phyloP scores from a whole-genome alignment of 1,140 invertebrate genomes.

The Bombus huntii region DNA sequence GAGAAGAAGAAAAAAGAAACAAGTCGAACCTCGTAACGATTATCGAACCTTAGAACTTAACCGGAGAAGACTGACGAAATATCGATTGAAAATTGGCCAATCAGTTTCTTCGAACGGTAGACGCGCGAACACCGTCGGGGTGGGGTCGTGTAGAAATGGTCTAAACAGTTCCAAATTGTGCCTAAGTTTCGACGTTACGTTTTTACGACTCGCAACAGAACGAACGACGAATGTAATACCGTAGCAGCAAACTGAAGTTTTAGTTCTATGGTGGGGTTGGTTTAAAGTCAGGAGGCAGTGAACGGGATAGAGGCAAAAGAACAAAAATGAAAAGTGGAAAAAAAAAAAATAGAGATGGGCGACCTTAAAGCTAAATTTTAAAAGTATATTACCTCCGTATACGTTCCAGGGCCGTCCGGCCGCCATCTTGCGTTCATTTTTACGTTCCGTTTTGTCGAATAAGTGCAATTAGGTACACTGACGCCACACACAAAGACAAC shows the following conservation, averaged over 20 bases:
- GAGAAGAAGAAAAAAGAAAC: no score
- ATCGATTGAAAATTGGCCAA: not conserved
- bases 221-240: slow-evolving; percentile 59
- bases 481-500: slow-evolving; percentile 55
- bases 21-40: not conserved
- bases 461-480: slow-evolving; percentile 83
- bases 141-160: slow-evolving; percentile 70
- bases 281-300: not conserved
- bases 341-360: slow-evolving; percentile 19
- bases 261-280: slow-evolving; percentile 54
- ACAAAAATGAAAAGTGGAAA: slow-evolving; percentile 7
- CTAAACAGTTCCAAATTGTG: slow-evolving; percentile 83
- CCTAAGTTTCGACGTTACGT: slow-evolving; percentile 81
- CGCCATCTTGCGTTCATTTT: slow-evolving; percentile 81
- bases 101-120: slow-evolving; percentile 17
- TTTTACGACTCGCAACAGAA: slow-evolving; percentile 75
- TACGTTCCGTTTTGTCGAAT: slow-evolving; percentile 82
- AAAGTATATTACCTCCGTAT: slow-evolving; percentile 73
- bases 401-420: slow-evolving; percentile 77
- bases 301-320: slow-evolving; percentile 27
- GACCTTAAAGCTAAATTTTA: slow-evolving; percentile 58
- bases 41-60: not conserved
- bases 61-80: not conserved
- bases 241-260: slow-evolving; percentile 57
- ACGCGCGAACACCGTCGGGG: slow-evolving; percentile 31